Conservation (phyloP, 2,113 vertebrate genomes). For the Pygoscelis antarcticus region DNA sequence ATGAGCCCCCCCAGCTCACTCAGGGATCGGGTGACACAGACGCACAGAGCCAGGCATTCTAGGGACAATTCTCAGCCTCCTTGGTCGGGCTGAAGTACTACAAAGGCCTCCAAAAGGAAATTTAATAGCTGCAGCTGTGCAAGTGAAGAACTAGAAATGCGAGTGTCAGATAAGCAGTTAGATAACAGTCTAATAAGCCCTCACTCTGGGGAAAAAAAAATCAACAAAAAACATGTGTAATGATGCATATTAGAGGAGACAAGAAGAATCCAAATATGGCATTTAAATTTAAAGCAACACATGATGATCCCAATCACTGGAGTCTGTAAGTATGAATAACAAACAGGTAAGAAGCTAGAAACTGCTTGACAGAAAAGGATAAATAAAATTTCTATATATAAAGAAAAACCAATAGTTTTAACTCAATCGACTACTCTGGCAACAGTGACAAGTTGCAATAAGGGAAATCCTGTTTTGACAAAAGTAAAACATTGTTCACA, state of each 20-base stretch:
- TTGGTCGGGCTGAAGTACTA: not conserved
- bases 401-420: not conserved
- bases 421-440: not conserved
- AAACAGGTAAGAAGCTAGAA: not conserved
- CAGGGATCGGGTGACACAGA: not conserved
- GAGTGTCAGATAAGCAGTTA: not conserved
- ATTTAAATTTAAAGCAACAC: not conserved
- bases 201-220: not conserved
- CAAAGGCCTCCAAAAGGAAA: not conserved
- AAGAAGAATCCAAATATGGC: not conserved
- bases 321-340: not conserved
- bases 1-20: not conserved
- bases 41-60: not conserved
- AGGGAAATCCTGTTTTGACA: not conserved
- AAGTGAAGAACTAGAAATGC: not conserved
- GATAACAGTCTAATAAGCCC: not conserved
- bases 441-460: not conserved
- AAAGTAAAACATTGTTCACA: not conserved
- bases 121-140: not conserved
- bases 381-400: not conserved
- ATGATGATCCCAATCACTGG: not conserved
- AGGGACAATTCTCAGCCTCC: not conserved
- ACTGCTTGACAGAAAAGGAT: not conserved
- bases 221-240: not conserved
- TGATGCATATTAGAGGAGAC: not conserved